These are phyloP conservation scores for Oreochromis grahami DNA, from an alignment of 2,797 vertebrate genomes.

Conservation along the genomic window DNA sequence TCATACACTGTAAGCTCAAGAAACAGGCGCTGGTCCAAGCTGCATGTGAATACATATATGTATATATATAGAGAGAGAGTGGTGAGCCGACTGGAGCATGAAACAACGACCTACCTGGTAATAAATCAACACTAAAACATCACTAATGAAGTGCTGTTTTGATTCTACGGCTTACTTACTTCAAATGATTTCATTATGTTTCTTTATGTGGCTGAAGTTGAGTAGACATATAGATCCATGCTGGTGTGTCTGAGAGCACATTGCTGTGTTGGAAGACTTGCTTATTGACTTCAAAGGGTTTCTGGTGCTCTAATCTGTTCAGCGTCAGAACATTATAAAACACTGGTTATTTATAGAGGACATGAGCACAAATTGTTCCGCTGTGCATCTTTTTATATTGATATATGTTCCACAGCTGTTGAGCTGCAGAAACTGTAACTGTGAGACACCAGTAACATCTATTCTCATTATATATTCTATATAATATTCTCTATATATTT, in stretches of 20 bases:
- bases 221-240: background rate
- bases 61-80: no score
- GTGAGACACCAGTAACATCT: background rate
- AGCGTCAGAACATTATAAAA: background rate
- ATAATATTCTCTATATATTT: background rate
- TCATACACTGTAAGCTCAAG: background rate
- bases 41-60: background rate
- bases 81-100: background rate
- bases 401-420: background rate
- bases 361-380: background rate
- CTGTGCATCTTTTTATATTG: background rate
- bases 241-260: background rate
- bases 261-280: background rate
- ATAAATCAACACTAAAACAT: background rate
- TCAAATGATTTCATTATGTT: background rate
- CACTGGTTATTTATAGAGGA: constrained; percentile 8
- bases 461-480: background rate
- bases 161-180: background rate
- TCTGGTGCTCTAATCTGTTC: background rate
- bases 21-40: fast-evolving
- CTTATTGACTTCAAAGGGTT: background rate
- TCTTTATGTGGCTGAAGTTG: background rate
- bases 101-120: background rate
- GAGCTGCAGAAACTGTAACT: background rate
- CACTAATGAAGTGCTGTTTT: background rate